These are phyloP conservation scores for Petrocephalus zakoni DNA, from an alignment of 2,113 vertebrate species.

Conservation along the genomic window DNA sequence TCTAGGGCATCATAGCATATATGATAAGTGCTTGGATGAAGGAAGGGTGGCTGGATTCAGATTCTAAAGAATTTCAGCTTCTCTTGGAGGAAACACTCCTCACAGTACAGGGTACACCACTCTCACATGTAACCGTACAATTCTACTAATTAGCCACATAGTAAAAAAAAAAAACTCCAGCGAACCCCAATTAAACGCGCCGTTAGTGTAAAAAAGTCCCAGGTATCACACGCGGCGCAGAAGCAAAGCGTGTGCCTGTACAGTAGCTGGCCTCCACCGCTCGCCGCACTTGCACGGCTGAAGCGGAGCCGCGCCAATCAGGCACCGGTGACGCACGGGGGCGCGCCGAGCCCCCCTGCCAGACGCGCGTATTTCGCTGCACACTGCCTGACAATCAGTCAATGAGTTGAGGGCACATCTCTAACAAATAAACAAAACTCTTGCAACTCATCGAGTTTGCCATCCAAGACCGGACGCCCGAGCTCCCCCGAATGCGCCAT, in stretches of 20 bases:
- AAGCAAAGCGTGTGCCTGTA: slow-evolving; percentile 8
- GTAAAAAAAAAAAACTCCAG: not conserved
- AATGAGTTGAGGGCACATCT: not conserved
- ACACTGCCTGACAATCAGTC: not conserved
- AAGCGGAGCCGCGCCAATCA: slow-evolving; percentile 52
- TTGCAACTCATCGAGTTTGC: not conserved
- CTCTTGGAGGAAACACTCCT: not conserved
- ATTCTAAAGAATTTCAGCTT: not conserved
- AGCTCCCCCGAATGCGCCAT: not conserved
- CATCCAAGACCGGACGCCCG: not conserved
- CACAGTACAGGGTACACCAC: not conserved
- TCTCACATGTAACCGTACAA: not conserved
- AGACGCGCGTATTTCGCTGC: slow-evolving; percentile 35
- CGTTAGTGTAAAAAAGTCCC: not conserved
- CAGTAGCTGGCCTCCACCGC: slow-evolving; percentile 1
- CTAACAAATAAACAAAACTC: not conserved
- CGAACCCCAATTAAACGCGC: not conserved
- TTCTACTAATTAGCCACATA: not conserved
- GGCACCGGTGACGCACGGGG: slow-evolving; percentile 41
- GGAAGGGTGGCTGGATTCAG: not conserved
- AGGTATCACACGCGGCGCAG: not conserved
- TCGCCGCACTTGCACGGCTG: slow-evolving; percentile 31
- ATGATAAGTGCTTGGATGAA: not conserved
- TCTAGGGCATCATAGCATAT: not conserved
- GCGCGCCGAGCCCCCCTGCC: slow-evolving; percentile 39